A percentile compares a stretch with the other conserved stretches of the same genome.
Conservation (phyloP, 2,113 vertebrate species). For the Bubalus kerabau region DNA sequence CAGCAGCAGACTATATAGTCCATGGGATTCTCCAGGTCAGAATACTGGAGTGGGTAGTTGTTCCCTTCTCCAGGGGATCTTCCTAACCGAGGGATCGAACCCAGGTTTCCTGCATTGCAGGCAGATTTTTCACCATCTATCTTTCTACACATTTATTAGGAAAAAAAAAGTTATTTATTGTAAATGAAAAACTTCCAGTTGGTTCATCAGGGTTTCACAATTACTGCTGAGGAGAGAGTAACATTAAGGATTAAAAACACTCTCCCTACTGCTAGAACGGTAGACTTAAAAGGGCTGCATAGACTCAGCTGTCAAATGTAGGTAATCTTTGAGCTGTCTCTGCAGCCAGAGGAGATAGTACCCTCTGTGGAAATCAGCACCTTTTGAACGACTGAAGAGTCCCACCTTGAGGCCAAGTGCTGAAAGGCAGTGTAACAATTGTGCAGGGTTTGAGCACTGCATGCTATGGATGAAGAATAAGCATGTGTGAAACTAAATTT, state of each 20-base stretch:
- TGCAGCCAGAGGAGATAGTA: neutral
- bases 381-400: neutral
- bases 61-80: neutral
- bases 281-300: neutral
- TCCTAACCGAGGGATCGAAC: neutral
- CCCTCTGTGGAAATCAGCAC: neutral
- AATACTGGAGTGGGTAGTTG: neutral
- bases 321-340: neutral
- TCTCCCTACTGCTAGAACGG: neutral
- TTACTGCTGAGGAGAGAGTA: neutral
- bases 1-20: neutral
- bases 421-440: neutral
- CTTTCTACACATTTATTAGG: constrained; percentile 2
- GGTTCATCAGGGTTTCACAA: neutral
- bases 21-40: neutral
- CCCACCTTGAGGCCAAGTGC: neutral
- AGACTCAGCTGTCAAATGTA: neutral
- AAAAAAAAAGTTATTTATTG: neutral
- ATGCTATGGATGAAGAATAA: neutral
- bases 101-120: neutral
- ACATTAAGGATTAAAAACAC: neutral
- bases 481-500: neutral
- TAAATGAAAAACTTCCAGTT: constrained; percentile 27
- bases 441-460: neutral
- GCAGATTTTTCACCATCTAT: neutral